Evolutionary conservation across 2,888 invertebrate species (phyloP), one percentile per base, ranked within the genome.

Genomic region (Hirtodrosophila cameraria): DNA sequence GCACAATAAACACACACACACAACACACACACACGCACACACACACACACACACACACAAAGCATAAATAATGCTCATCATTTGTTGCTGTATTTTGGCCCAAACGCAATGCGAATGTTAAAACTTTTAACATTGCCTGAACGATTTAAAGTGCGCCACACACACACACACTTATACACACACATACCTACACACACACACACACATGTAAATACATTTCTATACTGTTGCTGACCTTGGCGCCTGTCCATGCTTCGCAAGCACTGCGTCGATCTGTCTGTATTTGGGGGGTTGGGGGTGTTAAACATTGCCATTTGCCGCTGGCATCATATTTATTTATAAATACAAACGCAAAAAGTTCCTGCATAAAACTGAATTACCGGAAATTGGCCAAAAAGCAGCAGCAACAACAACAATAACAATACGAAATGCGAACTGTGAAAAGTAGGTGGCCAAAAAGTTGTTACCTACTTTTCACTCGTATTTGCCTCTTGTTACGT

Each of bases 301-400:
- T 25, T 45, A 42, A 50, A 54, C 63, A 59, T 42, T 49, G 48
- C 54, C 58, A 59, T 54, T 70, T 57, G 66, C 73, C 59, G 41
- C 45, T 66, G 66, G 61, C 76, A 72, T 63, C 80, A 83, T 79
- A 79, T 86, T 80, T 81, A 86, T 85, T 81, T 85, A 79, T 71
- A 75, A 79, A 86, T 71, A 70, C 70, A 74, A 81, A 69, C 78
- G 82, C 65, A 75, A 85, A 86, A 84, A 86, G 86, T 86, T 87
- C 75, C 68, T 75, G 81, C 84, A 85, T 87, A 85, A 85, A 85
- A 87, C 86, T 85, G 82, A 87, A 85, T 85, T 86, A 84, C 84
- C 81, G 82, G 87, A 85, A 86, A 87, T 84, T 87, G 82, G 87
- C 80, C 83, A 75, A 79, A 85, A 78, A 82, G 58, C 53, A 64